These are phyloP conservation scores for Coregonus clupeaformis DNA, from an alignment of 2,113 vertebrate species.

Conservation along the genomic window DNA sequence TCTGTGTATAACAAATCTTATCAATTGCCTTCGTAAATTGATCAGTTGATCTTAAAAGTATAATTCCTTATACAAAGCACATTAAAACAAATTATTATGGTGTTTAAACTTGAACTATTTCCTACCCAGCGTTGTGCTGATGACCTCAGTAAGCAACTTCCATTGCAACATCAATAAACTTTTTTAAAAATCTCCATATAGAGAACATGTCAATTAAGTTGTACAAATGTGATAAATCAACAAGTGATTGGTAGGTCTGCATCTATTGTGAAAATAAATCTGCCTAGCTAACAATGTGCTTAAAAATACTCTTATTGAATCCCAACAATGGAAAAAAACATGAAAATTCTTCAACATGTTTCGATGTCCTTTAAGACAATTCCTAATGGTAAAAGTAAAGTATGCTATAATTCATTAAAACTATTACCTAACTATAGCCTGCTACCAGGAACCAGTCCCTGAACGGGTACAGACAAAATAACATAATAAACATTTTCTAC, in stretches of 20 bases:
- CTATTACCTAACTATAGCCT: slow-evolving; percentile 13
- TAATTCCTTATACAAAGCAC: not conserved
- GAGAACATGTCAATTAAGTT: not conserved
- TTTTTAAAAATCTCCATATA: not conserved
- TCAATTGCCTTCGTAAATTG: not conserved
- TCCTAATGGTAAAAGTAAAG: slow-evolving; percentile 24
- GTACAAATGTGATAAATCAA: too few species aligned
- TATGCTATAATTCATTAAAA: slow-evolving; percentile 9
- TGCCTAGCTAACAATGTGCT: not conserved
- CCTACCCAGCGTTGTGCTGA: not conserved
- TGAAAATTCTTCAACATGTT: not conserved
- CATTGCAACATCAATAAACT: too few species aligned
- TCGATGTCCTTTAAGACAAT: slow-evolving; percentile 49
- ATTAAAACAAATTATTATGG: not conserved
- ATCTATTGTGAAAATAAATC: not conserved
- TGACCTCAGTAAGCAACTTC: not conserved
- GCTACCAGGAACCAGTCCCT: slow-evolving; percentile 59
- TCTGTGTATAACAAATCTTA: not conserved
- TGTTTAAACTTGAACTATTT: not conserved
- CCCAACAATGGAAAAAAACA: not conserved
- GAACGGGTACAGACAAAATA: slow-evolving; percentile 18
- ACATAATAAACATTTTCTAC: not conserved
- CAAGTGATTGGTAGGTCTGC: not conserved
- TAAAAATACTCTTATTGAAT: slow-evolving; percentile 18
- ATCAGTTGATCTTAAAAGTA: not conserved